Evolutionary conservation across 1,140 invertebrate species (phyloP).

Genomic region (Drosophila bocqueti): DNA sequence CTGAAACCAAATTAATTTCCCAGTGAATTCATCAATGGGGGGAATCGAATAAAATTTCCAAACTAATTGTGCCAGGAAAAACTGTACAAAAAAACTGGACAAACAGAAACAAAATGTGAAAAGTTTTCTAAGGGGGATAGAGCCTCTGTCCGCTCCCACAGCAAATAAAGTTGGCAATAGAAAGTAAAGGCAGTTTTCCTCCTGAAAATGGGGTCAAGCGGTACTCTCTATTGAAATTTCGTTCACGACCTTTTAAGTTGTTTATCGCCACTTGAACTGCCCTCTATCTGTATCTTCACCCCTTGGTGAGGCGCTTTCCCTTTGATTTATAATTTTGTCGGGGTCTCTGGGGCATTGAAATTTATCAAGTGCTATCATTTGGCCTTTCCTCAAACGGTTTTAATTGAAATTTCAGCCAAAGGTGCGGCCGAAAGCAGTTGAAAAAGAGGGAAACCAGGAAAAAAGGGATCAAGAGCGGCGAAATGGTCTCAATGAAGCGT

Average conservation of each 20-base stretch:
- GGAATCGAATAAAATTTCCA: slow-evolving; percentile 43
- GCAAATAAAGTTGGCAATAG: slow-evolving; percentile 31
- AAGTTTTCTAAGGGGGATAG: slow-evolving; percentile 17
- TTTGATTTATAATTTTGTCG: slow-evolving; percentile 47
- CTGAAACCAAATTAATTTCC: slow-evolving; percentile 46
- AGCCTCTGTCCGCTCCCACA: neutral
- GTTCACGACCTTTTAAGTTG: slow-evolving; percentile 49
- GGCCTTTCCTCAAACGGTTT: slow-evolving; percentile 45
- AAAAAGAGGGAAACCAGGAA: neutral
- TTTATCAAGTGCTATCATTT: slow-evolving; percentile 56
- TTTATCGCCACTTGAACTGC: slow-evolving; percentile 46
- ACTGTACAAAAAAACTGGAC: slow-evolving; percentile 1
- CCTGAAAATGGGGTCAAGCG: slow-evolving; percentile 18
- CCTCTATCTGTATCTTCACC: slow-evolving; percentile 3
- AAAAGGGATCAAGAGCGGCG: slow-evolving; percentile 17
- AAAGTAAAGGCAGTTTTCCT: slow-evolving; percentile 3
- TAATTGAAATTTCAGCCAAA: slow-evolving; percentile 68
- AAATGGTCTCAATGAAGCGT: slow-evolving; percentile 24
- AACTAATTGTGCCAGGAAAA: slow-evolving; percentile 34
- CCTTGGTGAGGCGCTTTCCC: slow-evolving; percentile 25
- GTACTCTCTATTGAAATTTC: slow-evolving; percentile 35
- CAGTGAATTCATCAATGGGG: slow-evolving; percentile 32
- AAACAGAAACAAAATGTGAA: slow-evolving; percentile 37
- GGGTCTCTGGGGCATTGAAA: slow-evolving; percentile 44
- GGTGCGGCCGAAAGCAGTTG: slow-evolving; percentile 25